phyloP scores from a whole-genome alignment of 2,888 invertebrate genomes.

The Scrobipalpa costella region DNA sequence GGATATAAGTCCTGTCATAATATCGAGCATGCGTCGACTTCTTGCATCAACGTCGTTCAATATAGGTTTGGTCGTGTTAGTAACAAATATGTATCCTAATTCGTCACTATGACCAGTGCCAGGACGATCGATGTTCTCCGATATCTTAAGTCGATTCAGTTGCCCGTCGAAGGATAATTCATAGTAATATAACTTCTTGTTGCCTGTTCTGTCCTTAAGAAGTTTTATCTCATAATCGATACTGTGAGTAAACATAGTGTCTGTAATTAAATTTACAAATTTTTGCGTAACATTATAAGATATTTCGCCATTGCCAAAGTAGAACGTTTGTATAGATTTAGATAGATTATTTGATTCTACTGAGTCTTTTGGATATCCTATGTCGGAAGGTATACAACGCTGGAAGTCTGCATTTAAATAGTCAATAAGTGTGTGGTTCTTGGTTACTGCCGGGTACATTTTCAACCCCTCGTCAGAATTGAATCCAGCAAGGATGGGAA shows the following conservation, averaged over 20 bases:
- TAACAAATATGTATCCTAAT: constrained; percentile 41
- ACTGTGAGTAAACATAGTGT: constrained; percentile 34
- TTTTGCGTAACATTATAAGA: constrained; percentile 32
- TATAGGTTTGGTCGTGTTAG: constrained; percentile 31
- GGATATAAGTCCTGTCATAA: constrained; percentile 33
- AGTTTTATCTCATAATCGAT: constrained; percentile 36
- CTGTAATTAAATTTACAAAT: constrained; percentile 35
- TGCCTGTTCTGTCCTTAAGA: constrained; percentile 31
- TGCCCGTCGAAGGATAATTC: constrained; percentile 36
- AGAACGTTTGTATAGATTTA: constrained; percentile 40
- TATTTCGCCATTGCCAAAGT: constrained; percentile 39
- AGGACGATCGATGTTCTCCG: constrained; percentile 30
- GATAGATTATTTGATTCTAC: constrained; percentile 37
- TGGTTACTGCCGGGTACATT: constrained; percentile 33
- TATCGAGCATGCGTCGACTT: constrained; percentile 32
- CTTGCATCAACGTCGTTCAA: constrained; percentile 32
- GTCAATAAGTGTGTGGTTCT: constrained; percentile 30
- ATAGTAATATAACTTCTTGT: constrained; percentile 34
- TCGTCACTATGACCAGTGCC: constrained; percentile 39
- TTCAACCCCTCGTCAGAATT: constrained; percentile 56
- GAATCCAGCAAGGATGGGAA: constrained; percentile 60
- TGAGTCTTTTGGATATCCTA: constrained; percentile 42
- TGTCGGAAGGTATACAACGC: constrained; percentile 42
- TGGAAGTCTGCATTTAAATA: constrained; percentile 39
- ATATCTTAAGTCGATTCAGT: constrained; percentile 32